These are phyloP conservation scores for Chydorus sphaericus DNA, from an alignment of 2,888 invertebrate species.

Conservation along the genomic window DNA sequence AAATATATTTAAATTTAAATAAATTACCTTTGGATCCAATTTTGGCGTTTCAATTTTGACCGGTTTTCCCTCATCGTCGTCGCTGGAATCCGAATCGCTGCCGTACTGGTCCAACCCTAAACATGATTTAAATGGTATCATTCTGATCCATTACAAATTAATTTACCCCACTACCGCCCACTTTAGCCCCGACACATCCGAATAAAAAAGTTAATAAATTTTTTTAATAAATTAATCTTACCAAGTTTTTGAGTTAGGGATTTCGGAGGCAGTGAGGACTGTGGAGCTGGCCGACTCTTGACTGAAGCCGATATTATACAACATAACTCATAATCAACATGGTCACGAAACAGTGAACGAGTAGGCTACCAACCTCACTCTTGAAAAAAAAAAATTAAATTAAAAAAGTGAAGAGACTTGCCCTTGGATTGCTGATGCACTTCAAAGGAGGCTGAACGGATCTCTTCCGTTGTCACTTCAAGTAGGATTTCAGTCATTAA, in stretches of 20 bases:
- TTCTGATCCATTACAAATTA: neutral
- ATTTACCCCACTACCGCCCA: neutral
- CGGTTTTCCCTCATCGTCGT: conserved; percentile 26
- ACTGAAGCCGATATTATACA: conserved; percentile 3
- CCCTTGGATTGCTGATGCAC: conserved; percentile 53
- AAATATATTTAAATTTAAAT: too few relatives aligned
- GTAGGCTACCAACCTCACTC: neutral
- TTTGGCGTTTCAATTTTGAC: too few relatives aligned
- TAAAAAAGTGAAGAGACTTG: neutral
- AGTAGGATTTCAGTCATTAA: conserved; percentile 85
- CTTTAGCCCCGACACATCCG: neutral
- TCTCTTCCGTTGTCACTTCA: conserved; percentile 84
- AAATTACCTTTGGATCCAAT: too few relatives aligned
- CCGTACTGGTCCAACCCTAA: conserved; percentile 67
- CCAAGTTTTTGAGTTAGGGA: conserved; percentile 80
- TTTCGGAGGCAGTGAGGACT: conserved; percentile 75
- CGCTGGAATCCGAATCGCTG: conserved; percentile 44
- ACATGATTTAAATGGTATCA: conserved; percentile 18
- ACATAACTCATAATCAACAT: neutral
- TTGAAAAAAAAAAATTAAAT: neutral
- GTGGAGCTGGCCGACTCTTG: conserved; percentile 40
- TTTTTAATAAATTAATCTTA: conserved; percentile 42
- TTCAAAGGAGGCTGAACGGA: conserved; percentile 67
- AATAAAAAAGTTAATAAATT: neutral
- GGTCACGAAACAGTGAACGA: neutral